Evolutionary conservation across 2,888 invertebrate genomes (phyloP), one percentile per base, ranked within the genome.

Genomic region (Sipha maydis): DNA sequence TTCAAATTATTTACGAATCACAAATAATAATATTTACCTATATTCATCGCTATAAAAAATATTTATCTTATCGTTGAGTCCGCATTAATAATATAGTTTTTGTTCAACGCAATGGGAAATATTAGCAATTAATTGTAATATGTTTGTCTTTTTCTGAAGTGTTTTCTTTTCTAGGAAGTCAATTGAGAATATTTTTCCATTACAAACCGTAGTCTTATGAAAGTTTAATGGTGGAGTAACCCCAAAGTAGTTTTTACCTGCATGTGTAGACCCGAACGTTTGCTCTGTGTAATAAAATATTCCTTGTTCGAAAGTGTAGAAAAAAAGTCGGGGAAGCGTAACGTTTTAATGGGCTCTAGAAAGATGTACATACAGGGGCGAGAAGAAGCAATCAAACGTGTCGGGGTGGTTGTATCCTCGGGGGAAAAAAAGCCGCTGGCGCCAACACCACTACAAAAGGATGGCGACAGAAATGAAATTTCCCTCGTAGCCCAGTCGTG

Each of bases 371-470:
- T 67, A 31, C 82, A 28, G 41, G 88, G 88, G 88, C 82, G 88
- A 88, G 54, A 88, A 88, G 88, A 88, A 88, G 88, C 88, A 88
- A 88, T 88, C 88, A 88, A 88, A 88, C 88, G 88, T 88, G 88
- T 88, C 88, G 88, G 80, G 73, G 80, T n/a, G 86, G 80, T 41
- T 56, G 80, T 85, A 77, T 21, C 73, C 86, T 80, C 86, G 86
- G 21, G 86, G 86, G 86, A 86, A 79, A 71, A 79, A 73, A 80
- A 73, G 86, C 71, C 77, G 71, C 61, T 28, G 79, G 73, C 79
- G 86, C 79, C 86, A 79, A 79, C 73, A 41, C 19, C 80, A 73
- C 73, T 80, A 80, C 86, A 86, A 86, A 80, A 80, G 73, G 80
- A 86, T 73, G 78, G 78, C 85, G 86, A 86, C 80, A 86, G 78